phyloP scores from a whole-genome alignment of 2,888 invertebrate species.

The Nomada lathburiana region DNA sequence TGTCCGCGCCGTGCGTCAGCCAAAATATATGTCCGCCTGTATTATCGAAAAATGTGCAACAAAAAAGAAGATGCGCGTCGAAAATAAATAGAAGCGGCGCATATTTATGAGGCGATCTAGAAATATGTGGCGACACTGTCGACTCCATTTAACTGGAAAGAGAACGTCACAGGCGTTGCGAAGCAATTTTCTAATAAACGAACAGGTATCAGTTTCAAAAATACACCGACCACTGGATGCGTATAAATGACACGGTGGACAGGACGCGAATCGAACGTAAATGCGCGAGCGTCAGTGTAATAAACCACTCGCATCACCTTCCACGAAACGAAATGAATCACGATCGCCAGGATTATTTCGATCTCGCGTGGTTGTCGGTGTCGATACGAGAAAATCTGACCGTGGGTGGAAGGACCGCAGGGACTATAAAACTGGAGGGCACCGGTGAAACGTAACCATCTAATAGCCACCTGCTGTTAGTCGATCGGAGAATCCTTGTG shows the following conservation, averaged over 20 bases:
- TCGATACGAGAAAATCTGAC: slow-evolving; percentile 66
- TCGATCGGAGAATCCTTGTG: slow-evolving; percentile 50
- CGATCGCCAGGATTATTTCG: slow-evolving; percentile 60
- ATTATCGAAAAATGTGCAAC: too few relatives aligned
- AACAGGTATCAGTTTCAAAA: background rate
- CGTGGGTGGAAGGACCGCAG: slow-evolving; percentile 43
- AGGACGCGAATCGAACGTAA: background rate
- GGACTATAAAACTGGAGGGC: slow-evolving; percentile 55
- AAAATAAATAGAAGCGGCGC: background rate
- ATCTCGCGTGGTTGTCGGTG: slow-evolving; percentile 36
- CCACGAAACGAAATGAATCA: slow-evolving; percentile 3
- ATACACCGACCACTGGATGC: background rate
- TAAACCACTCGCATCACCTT: slow-evolving; percentile 13
- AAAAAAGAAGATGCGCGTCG: too few relatives aligned
- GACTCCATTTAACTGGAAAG: background rate
- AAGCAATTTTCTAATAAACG: slow-evolving; percentile 5
- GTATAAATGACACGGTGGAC: background rate
- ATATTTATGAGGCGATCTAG: background rate
- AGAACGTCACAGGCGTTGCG: background rate
- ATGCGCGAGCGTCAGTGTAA: slow-evolving; percentile 1
- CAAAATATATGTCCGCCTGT: too few relatives aligned
- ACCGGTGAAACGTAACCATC: slow-evolving; percentile 30
- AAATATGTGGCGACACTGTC: background rate
- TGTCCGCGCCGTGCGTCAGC: too few relatives aligned
- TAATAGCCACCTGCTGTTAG: slow-evolving; percentile 73